These are phyloP conservation scores for Dicrurus megarhynchus DNA, from an alignment of 2,113 vertebrate genomes.

Conservation along the genomic window DNA sequence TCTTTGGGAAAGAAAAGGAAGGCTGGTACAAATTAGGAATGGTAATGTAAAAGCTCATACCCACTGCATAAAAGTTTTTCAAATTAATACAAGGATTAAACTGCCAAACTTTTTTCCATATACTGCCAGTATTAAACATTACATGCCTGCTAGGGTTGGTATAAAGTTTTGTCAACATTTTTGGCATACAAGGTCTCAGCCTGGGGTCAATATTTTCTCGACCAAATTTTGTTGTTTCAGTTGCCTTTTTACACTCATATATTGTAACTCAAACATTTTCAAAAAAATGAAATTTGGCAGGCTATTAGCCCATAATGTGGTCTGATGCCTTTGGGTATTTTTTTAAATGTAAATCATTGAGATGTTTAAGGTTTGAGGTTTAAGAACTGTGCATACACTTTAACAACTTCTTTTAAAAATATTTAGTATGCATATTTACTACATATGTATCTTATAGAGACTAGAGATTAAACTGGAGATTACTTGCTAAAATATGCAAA, in stretches of 20 bases:
- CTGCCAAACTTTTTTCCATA: conserved; percentile 64
- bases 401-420: conserved; percentile 72
- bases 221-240: conserved; percentile 79
- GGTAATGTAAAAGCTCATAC: conserved; percentile 71
- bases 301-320: conserved; percentile 70
- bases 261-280: conserved; percentile 63
- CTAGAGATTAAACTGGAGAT: conserved; percentile 66
- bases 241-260: conserved; percentile 64
- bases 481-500: conserved; percentile 72
- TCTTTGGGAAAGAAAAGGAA: conserved; percentile 41
- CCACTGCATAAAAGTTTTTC: conserved; percentile 64
- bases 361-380: conserved; percentile 76
- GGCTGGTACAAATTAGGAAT: conserved; percentile 76
- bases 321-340: conserved; percentile 76
- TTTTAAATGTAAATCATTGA: conserved; percentile 75
- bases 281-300: conserved; percentile 68
- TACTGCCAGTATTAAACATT: conserved; percentile 67
- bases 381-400: conserved; percentile 68
- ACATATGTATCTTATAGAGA: conserved; percentile 66
- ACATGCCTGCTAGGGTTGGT: conserved; percentile 63
- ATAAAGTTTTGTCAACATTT: conserved; percentile 72
- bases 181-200: conserved; percentile 53
- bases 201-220: conserved; percentile 67
- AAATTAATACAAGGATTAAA: conserved; percentile 75
- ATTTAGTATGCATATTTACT: conserved; percentile 76